Evolutionary conservation across 2,797 vertebrate species (phyloP).

Genomic region (Momotus momota): DNA sequence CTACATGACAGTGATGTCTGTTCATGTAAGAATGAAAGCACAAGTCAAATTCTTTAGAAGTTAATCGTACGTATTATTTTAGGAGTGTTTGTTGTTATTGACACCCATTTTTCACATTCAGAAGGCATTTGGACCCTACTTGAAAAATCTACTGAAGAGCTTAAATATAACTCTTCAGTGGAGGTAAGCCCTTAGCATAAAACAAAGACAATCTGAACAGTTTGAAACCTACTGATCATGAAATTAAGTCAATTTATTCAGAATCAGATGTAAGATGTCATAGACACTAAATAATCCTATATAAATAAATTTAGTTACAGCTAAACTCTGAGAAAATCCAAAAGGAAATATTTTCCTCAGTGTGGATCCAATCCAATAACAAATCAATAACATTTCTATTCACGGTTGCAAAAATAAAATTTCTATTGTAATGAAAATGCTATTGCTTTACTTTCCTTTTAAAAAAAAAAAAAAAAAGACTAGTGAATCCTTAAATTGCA

Average conservation of each 20-base stretch:
- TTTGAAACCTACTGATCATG: neutral
- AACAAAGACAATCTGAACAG: neutral
- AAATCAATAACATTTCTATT: neutral
- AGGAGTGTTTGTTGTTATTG: neutral
- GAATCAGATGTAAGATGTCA: neutral
- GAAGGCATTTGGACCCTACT: neutral
- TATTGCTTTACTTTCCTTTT: neutral
- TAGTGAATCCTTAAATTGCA: neutral
- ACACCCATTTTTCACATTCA: neutral
- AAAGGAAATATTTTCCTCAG: neutral
- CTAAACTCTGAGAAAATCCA: neutral
- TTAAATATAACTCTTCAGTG: neutral
- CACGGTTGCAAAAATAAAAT: neutral
- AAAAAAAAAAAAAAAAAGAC: neutral
- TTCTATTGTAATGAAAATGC: neutral
- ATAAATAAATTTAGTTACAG: neutral
- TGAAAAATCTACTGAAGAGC: neutral
- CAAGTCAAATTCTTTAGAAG: neutral
- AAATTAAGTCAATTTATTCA: neutral
- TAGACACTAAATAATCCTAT: neutral
- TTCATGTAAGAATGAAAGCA: neutral
- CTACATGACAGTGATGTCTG: neutral
- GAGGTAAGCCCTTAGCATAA: neutral
- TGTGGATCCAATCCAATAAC: neutral
- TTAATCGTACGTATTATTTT: neutral